Evolutionary conservation across 2,113 vertebrate species (phyloP).

Genomic region (Rana temporaria): DNA sequence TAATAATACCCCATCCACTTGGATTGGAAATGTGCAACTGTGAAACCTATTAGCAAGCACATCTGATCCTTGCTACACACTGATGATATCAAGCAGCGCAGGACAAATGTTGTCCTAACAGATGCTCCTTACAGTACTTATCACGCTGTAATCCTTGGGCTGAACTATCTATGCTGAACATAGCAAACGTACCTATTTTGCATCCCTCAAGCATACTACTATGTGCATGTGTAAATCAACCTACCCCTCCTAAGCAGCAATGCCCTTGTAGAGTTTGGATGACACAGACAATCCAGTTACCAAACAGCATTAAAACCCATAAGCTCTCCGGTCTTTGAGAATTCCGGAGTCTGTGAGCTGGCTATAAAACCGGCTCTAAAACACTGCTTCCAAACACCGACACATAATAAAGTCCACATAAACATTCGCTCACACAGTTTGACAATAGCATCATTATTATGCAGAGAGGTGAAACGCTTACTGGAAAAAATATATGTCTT

Average conservation of each 20-base stretch:
- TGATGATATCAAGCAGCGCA: background rate
- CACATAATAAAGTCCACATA: conserved; percentile 11
- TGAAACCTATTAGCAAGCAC: background rate
- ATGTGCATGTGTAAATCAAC: conserved; percentile 28
- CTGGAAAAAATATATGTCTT: conserved; percentile 23
- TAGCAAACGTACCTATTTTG: conserved; percentile 10
- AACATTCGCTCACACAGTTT: background rate
- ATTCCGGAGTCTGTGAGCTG: background rate
- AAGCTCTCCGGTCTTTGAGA: background rate
- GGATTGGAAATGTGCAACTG: background rate
- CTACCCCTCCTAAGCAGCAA: background rate
- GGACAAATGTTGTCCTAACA: conserved; percentile 18
- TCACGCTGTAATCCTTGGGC: conserved; percentile 11
- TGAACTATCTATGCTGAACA: conserved; percentile 22
- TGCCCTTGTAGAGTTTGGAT: conserved; percentile 18
- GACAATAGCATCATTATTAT: conserved; percentile 6
- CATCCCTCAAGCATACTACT: conserved; percentile 15
- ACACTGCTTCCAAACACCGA: background rate
- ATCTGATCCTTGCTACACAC: conserved; percentile 15
- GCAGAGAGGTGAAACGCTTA: background rate
- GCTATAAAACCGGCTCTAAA: background rate
- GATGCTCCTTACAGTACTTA: conserved; percentile 31
- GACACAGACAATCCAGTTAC: background rate
- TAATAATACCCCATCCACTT: background rate
- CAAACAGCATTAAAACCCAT: background rate